These are phyloP conservation scores for Maniola jurtina DNA, from an alignment of 1,140 invertebrate genomes.

Conservation along the genomic window DNA sequence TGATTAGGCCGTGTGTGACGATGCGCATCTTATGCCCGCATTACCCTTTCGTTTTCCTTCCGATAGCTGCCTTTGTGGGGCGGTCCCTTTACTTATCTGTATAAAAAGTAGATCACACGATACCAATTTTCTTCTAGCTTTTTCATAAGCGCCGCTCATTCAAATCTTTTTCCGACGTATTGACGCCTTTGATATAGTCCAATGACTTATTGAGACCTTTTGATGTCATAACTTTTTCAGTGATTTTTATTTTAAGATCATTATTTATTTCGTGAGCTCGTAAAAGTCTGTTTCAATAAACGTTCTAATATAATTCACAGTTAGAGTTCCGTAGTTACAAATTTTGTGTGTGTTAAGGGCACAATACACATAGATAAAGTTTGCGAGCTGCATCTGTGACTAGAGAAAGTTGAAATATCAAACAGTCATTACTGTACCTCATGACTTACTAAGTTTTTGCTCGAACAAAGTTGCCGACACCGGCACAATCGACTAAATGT, in stretches of 20 bases:
- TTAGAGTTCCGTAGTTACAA: constrained; percentile 13
- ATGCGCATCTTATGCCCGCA: constrained; percentile 77
- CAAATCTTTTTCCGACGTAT: constrained; percentile 42
- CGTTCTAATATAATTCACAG: too few relatives aligned
- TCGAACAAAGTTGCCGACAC: constrained; percentile 38
- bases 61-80: constrained; percentile 72
- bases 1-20: constrained; percentile 76
- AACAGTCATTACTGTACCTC: constrained; percentile 26
- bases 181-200: constrained; percentile 38
- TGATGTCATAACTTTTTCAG: neutral
- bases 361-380: constrained; percentile 14
- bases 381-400: constrained; percentile 18
- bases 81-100: constrained; percentile 62
- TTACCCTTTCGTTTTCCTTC: constrained; percentile 77
- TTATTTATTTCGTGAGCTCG: too few relatives aligned
- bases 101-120: constrained; percentile 64
- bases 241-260: neutral
- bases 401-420: constrained; percentile 29
- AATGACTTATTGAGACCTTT: constrained; percentile 17
- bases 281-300: too few relatives aligned
- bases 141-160: constrained; percentile 43
- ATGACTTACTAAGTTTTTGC: constrained; percentile 33
- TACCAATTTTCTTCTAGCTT: constrained; percentile 63
- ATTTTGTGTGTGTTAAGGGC: constrained; percentile 2
- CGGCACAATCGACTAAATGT: constrained; percentile 59